Evolutionary conservation across 2,797 vertebrate species (phyloP), one percentile per base, ranked within the genome.

Genomic region (Saguinus oedipus): DNA sequence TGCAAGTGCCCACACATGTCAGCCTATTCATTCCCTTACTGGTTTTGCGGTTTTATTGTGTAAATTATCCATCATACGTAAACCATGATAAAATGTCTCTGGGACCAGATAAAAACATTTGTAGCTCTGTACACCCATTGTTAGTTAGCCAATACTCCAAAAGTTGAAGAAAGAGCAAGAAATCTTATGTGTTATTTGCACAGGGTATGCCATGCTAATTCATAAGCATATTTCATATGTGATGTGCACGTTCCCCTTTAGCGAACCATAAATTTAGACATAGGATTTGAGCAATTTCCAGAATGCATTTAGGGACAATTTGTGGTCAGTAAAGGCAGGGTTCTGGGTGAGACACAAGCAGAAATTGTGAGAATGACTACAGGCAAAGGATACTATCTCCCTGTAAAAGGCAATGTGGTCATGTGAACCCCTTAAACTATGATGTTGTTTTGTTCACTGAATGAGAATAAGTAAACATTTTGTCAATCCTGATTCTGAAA

Each of bases 401-500:
- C 15, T 85, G 39, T 59, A 50, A 76, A 27, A 84, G 61, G 13
- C 10, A 74, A 27, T 5, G 2, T 4, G n/a, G 13, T 44, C 24
- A 87, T 1, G 0, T 14, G 17, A 12, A 5, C 20, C 3, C n/a
- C 5, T 50, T 13, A 39, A 75, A 72, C 7, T 26, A 5, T 0
- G 2, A 10, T 7, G 0, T 20, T 72, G n/a, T 13, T 90, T 26
- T 39, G 42, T 44, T 53, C 53, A 55, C 74, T 83, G 53, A 86
- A 39, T 59, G 61, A 42, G 20, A 78, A 6, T 68, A 72, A 82
- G 15, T 44, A 9, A 79, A 90, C 14, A 24, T 46, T 5, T 33
- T 92, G 17, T 78, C 68, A 30, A 4, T 86, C 5, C 86, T 82
- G 61, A 53, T 55, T 94, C 53, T 87, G 36, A 94, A 92, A n/a